Percentiles rank a stretch among this genome's conserved stretches.
Evolutionary conservation across 2,888 invertebrate genomes (phyloP).

Genomic region (Drosophila leonis): DNA sequence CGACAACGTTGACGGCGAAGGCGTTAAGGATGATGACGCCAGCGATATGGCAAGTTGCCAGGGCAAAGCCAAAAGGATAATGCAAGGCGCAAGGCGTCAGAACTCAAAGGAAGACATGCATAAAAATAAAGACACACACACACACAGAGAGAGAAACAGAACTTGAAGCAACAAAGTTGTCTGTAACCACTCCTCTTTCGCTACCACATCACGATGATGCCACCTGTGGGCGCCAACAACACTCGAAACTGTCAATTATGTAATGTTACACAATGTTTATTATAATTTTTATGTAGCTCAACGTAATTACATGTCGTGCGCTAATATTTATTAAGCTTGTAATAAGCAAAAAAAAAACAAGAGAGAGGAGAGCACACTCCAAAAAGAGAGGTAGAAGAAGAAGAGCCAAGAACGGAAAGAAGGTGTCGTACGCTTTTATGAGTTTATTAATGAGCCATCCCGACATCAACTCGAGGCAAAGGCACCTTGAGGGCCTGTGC

Average conservation of each 20-base stretch:
- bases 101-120: conserved; percentile 50
- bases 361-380: background rate
- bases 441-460: conserved; percentile 71
- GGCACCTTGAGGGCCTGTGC: conserved; percentile 36
- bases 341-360: conserved; percentile 53
- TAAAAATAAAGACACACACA: conserved; percentile 62
- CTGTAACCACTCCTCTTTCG: background rate
- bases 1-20: conserved; percentile 34
- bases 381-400: background rate
- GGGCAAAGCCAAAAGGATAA: conserved; percentile 57
- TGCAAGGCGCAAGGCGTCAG: conserved; percentile 24
- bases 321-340: conserved; percentile 73
- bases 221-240: conserved; percentile 58
- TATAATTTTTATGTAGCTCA: conserved; percentile 71
- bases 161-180: conserved; percentile 61
- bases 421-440: conserved; percentile 69
- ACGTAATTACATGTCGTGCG: conserved; percentile 73
- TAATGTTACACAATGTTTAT: conserved; percentile 78
- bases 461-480: conserved; percentile 24
- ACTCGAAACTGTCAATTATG: conserved; percentile 79
- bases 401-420: conserved; percentile 9
- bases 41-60: conserved; percentile 67
- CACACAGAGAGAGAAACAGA: conserved; percentile 21
- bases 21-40: conserved; percentile 67
- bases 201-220: conserved; percentile 21